A percentile compares a stretch with the other conserved stretches of the same genome.
These are phyloP conservation scores for Drosophila kepulauana DNA, from an alignment of 1,140 invertebrate genomes.

Conservation along the genomic window DNA sequence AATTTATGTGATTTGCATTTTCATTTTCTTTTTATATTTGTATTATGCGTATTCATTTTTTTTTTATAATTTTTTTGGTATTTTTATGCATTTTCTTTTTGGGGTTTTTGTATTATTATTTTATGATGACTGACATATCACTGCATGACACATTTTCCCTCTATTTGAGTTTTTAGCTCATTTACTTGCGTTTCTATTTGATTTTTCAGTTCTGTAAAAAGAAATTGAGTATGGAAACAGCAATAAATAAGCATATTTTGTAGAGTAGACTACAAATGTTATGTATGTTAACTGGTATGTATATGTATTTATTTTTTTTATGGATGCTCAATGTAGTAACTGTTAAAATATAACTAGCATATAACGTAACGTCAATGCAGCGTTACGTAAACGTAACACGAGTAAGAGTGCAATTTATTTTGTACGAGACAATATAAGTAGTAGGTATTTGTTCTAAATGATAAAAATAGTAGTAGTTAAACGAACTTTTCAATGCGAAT, in stretches of 20 bases:
- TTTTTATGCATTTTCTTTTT: constrained; percentile 40
- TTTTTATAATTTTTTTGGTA: constrained; percentile 22
- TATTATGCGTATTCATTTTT: constrained; percentile 33
- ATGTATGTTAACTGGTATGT: constrained; percentile 77
- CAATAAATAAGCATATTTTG: constrained; percentile 85
- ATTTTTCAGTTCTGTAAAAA: constrained; percentile 96
- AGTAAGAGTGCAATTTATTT: constrained; percentile 37
- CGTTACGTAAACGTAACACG: constrained; percentile 17
- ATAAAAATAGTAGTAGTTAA: constrained; percentile 11
- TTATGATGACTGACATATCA: constrained; percentile 87
- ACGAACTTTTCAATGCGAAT: neutral
- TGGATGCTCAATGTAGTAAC: constrained; percentile 58
- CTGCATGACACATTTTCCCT: constrained; percentile 97
- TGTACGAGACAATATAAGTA: constrained; percentile 19
- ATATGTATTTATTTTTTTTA: constrained; percentile 66
- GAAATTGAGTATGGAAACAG: constrained; percentile 85
- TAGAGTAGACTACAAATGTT: constrained; percentile 84
- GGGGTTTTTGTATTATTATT: constrained; percentile 45
- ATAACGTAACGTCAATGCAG: constrained; percentile 29
- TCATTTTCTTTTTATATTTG: constrained; percentile 29
- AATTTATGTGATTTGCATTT: constrained; percentile 19
- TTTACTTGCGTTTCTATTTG: constrained; percentile 97
- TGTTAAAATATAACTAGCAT: constrained; percentile 37
- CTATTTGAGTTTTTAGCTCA: constrained; percentile 96
- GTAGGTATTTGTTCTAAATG: constrained; percentile 29